phyloP scores from a whole-genome alignment of 2,888 invertebrate genomes.

The Arenicola marina region DNA sequence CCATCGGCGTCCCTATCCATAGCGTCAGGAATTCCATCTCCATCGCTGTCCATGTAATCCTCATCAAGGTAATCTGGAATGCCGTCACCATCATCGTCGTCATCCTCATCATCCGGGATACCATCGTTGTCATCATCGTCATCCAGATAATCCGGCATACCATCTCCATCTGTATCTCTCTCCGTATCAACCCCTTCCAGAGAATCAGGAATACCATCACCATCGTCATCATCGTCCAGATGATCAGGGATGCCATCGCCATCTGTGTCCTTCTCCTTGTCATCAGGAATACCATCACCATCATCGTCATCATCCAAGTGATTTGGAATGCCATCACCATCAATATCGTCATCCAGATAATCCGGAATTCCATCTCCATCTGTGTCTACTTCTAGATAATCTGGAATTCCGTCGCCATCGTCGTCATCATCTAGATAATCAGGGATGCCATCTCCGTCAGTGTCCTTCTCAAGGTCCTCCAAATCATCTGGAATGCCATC shows the following conservation, averaged over 20 bases:
- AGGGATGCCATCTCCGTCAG: constrained; percentile 39
- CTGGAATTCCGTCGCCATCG: constrained; percentile 35
- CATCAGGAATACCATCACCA: constrained; percentile 36
- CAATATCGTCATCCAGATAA: constrained; percentile 35
- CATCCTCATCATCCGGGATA: constrained; percentile 35
- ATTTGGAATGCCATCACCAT: constrained; percentile 39
- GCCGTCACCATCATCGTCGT: constrained; percentile 46
- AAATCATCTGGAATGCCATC: constrained; percentile 35
- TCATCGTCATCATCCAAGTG: constrained; percentile 26
- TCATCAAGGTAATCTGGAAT: constrained; percentile 31
- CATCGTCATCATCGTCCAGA: constrained; percentile 34
- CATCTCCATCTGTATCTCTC: constrained; percentile 50
- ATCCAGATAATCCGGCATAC: constrained; percentile 41
- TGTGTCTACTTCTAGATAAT: constrained; percentile 22
- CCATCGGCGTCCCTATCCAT: constrained; percentile 32
- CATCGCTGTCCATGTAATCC: constrained; percentile 33
- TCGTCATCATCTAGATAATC: constrained; percentile 28
- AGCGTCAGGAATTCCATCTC: constrained; percentile 35
- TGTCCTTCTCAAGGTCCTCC: constrained; percentile 25
- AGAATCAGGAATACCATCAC: constrained; percentile 34
- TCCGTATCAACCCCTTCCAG: constrained; percentile 26
- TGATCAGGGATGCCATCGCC: constrained; percentile 38
- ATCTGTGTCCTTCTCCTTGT: constrained; percentile 21
- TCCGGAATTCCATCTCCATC: constrained; percentile 35
- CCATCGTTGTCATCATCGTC: constrained; percentile 40